Base-by-base conservation (phyloP, 1,140 invertebrate genomes). In the Piezodorus guildinii region DNA sequence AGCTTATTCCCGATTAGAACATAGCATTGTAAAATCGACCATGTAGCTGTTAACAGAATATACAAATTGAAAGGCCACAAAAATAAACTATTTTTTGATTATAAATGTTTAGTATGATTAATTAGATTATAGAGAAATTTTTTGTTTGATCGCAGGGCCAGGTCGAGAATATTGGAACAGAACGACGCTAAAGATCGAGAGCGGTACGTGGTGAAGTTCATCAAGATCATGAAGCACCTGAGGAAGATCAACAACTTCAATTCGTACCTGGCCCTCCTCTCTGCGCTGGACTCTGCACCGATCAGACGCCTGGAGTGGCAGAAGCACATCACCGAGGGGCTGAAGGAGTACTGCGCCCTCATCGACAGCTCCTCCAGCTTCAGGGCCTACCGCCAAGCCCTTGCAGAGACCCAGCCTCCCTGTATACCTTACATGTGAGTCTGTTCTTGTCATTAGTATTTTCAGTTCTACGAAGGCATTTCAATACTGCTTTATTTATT, bases 211-310 rank as follows among this genome's bases (percentile, higher is more conserved):
- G 85, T 89, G 64, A 98, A 98, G 74, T 96, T 98, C 73, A 91
- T 99, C 44, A 98, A 98, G 77, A 95, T 99, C 56, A 98, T 98
- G 94, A 96, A 96, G 77, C 87, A 93, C 72, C 77, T 99, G 64
- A 80, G 95, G 65, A 96, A 96, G 74, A 87, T 98, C 73, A 96
- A 95, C 74, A 99, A 99, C 77, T 99, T 97, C 73, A 98, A 99
- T 78, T 98, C 94, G 45, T 98, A 98, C 78, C 78, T 99, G 67
- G 96, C 96, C 6, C 79, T 99, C 65, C 77, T 99, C 27, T 96
- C 94, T 12, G 96, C 96, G 21, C 77, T 99, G 59, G 94, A 98
- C 77, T 98, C 94, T 39, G 94, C 94, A 9, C 96, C 96, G 4
- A 88, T 99, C 63, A 80, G 91, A 65, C 77, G 96, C 68, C 79